A percentile compares a stretch with the other conserved stretches of the same genome.
Evolutionary conservation across 2,113 vertebrate species (phyloP).

Genomic region (Phalacrocorax pelagicus): DNA sequence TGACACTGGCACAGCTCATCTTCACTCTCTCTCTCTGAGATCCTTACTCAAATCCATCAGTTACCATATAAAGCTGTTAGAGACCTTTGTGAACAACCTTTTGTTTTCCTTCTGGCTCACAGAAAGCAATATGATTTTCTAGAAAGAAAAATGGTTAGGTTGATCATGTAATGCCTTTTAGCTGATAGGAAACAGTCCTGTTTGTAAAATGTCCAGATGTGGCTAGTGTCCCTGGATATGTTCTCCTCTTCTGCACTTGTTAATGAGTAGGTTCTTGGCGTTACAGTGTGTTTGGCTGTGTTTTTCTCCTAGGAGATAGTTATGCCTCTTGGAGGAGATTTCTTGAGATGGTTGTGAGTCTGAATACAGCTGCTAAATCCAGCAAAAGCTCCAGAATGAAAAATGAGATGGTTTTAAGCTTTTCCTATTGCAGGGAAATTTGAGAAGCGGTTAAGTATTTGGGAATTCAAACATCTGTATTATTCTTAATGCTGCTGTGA

Average conservation of each 20-base stretch:
- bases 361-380: not conserved
- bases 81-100: not conserved
- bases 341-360: not conserved
- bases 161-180: not conserved
- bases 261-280: slow-evolving; percentile 20
- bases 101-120: not conserved
- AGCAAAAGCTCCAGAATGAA: not conserved
- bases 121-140: not conserved
- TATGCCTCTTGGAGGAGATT: not conserved
- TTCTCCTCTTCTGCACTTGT: not conserved
- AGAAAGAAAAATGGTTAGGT: not conserved
- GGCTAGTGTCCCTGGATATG: not conserved
- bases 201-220: not conserved
- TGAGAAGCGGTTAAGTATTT: not conserved
- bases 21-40: not conserved
- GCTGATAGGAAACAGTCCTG: not conserved
- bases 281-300: not conserved
- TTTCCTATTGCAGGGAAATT: not conserved
- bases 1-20: not conserved
- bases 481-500: not conserved
- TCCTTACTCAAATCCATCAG: not conserved
- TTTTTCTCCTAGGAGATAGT: slow-evolving; percentile 50
- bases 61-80: not conserved
- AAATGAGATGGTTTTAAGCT: not conserved
- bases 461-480: not conserved